These are phyloP conservation scores for Drosophila pruinosa DNA, from an alignment of 1,140 invertebrate genomes.

Conservation along the genomic window DNA sequence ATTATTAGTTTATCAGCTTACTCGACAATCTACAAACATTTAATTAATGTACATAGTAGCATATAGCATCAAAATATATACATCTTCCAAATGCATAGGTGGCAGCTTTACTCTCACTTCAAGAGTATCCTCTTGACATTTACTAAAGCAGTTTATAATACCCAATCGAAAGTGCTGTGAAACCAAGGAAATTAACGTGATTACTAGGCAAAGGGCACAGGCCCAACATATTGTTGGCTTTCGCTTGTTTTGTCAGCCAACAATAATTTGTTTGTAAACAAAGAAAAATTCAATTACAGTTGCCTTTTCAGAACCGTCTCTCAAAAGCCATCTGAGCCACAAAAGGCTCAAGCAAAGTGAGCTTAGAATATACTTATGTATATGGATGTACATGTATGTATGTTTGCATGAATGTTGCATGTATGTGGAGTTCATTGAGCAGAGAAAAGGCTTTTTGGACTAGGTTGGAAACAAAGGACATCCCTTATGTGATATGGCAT, in stretches of 20 bases:
- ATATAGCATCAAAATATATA: too few relatives aligned
- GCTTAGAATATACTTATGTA: conserved; percentile 36
- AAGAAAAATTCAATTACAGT: conserved; percentile 73
- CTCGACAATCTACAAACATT: too few relatives aligned
- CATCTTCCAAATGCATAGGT: too few relatives aligned
- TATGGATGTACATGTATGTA: background rate
- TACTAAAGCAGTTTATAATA: too few relatives aligned
- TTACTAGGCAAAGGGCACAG: conserved; percentile 14
- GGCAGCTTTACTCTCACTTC: too few relatives aligned
- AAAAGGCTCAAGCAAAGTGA: conserved; percentile 60
- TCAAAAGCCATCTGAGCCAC: conserved; percentile 48
- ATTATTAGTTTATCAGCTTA: too few relatives aligned
- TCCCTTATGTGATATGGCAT: background rate
- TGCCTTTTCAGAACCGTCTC: conserved; percentile 16
- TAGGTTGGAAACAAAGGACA: conserved; percentile 27
- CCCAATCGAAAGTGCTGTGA: background rate
- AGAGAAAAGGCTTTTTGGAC: conserved; percentile 3
- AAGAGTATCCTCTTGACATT: too few relatives aligned
- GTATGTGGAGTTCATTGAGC: conserved; percentile 13
- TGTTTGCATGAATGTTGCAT: background rate
- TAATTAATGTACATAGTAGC: too few relatives aligned
- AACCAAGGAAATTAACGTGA: conserved; percentile 47
- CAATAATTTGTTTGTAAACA: conserved; percentile 76
- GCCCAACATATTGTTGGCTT: conserved; percentile 36
- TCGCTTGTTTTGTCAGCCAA: conserved; percentile 52